These are phyloP conservation scores for Ophiodon elongatus DNA, from an alignment of 2,113 vertebrate genomes.

Conservation along the genomic window DNA sequence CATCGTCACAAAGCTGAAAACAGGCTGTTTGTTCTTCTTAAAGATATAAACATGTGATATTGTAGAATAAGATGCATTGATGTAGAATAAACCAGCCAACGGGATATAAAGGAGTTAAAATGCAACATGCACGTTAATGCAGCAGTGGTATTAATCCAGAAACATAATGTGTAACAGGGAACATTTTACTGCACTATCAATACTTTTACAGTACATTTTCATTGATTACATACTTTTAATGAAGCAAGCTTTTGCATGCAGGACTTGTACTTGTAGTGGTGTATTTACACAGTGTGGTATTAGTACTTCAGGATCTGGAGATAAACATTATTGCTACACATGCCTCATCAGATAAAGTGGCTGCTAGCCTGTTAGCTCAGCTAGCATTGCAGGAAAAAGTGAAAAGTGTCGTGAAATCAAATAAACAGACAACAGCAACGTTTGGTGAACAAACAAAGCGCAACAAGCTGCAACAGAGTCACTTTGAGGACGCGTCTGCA, in stretches of 20 bases:
- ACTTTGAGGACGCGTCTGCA: neutral
- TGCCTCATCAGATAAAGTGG: neutral
- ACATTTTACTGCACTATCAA: neutral
- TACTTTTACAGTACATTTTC: neutral
- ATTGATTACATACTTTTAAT: neutral
- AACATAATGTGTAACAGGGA: neutral
- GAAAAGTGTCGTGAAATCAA: neutral
- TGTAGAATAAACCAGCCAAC: neutral
- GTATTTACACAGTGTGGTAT: too few species aligned
- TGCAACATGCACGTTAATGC: too few species aligned
- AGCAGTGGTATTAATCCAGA: neutral
- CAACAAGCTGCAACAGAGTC: neutral
- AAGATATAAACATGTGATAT: too few species aligned
- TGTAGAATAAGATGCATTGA: too few species aligned
- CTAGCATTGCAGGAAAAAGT: slow-evolving; percentile 18
- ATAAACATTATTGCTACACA: neutral
- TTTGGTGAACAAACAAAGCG: neutral
- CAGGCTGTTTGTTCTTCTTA: too few species aligned
- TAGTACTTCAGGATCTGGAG: too few species aligned
- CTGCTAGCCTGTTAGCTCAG: slow-evolving; percentile 66
- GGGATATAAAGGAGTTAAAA: too few species aligned
- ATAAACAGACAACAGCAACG: slow-evolving; percentile 6
- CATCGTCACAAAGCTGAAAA: too few species aligned
- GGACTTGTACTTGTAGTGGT: neutral
- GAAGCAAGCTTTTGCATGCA: neutral